Conservation (phyloP, 2,888 invertebrate genomes). For the Drosophila dives region DNA sequence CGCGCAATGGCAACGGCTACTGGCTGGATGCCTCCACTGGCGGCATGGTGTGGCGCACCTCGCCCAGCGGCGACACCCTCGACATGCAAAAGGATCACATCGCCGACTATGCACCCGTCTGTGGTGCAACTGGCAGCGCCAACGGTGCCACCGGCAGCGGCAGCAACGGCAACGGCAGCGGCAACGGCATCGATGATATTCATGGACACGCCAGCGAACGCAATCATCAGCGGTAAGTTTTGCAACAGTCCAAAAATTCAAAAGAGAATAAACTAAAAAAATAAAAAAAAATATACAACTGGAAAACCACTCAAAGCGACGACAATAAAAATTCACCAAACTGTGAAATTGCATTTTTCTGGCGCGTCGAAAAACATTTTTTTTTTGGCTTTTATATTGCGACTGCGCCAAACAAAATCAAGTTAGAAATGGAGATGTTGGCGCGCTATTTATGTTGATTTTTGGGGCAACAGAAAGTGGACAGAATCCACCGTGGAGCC, state of each 20-base stretch:
- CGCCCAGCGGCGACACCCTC: conserved; percentile 82
- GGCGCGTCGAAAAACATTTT: conserved; percentile 64
- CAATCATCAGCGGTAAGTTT: conserved; percentile 82
- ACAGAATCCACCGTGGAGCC: conserved; percentile 25
- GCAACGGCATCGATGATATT: conserved; percentile 68
- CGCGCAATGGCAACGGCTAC: conserved; percentile 84
- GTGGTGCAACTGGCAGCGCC: conserved; percentile 72
- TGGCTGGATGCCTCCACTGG: conserved; percentile 85
- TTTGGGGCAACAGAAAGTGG: conserved; percentile 58
- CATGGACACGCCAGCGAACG: conserved; percentile 73
- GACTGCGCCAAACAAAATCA: conserved; percentile 62
- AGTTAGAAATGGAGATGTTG: conserved; percentile 80
- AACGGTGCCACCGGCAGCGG: conserved; percentile 58
- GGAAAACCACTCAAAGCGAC: conserved; percentile 71
- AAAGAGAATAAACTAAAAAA: conserved; percentile 12
- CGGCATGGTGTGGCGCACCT: conserved; percentile 85
- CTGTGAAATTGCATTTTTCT: conserved; percentile 82
- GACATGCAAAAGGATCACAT: conserved; percentile 85
- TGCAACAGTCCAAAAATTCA: conserved; percentile 28
- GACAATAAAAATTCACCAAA: conserved; percentile 81
- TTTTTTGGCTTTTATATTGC: conserved; percentile 14
- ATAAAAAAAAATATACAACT: conserved; percentile 14
- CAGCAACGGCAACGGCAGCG: conserved; percentile 37
- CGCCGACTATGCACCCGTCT: conserved; percentile 85
- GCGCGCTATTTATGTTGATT: conserved; percentile 79